Evolutionary conservation across 2,113 vertebrate genomes (phyloP).

Genomic region (Pseudorectes ferrugineus): DNA sequence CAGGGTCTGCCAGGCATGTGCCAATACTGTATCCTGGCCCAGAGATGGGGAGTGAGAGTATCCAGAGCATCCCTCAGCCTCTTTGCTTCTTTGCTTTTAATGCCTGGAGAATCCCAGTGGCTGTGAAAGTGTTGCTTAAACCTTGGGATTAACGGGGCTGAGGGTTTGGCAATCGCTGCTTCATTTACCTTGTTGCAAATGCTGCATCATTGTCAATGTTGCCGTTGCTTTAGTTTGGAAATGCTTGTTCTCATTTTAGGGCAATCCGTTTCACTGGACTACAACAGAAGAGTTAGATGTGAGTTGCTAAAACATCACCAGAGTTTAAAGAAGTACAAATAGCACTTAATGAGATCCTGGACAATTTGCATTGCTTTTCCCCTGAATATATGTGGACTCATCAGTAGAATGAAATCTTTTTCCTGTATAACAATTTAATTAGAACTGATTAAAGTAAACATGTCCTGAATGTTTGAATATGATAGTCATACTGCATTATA

Average conservation of each 20-base stretch:
- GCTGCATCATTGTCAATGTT: not conserved
- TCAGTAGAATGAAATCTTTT: not conserved
- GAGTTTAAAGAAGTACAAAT: not conserved
- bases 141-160: not conserved
- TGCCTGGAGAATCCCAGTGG: not conserved
- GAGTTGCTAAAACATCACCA: not conserved
- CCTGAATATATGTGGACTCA: not conserved
- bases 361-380: not conserved
- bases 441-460: slow-evolving; percentile 19
- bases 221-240: not conserved
- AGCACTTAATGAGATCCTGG: not conserved
- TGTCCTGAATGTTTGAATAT: not conserved
- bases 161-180: not conserved
- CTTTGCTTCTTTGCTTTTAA: not conserved
- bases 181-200: not conserved
- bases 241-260: not conserved
- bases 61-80: not conserved
- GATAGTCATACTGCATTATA: not conserved
- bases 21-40: not conserved
- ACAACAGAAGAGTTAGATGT: not conserved
- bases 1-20: not conserved
- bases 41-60: not conserved
- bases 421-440: slow-evolving; percentile 9
- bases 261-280: not conserved
- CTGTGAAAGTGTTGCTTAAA: not conserved